Percentiles rank a stretch among this genome's conserved stretches.
These are phyloP conservation scores for Thomomys bottae DNA, from an alignment of 2,113 vertebrate species.

Conservation along the genomic window DNA sequence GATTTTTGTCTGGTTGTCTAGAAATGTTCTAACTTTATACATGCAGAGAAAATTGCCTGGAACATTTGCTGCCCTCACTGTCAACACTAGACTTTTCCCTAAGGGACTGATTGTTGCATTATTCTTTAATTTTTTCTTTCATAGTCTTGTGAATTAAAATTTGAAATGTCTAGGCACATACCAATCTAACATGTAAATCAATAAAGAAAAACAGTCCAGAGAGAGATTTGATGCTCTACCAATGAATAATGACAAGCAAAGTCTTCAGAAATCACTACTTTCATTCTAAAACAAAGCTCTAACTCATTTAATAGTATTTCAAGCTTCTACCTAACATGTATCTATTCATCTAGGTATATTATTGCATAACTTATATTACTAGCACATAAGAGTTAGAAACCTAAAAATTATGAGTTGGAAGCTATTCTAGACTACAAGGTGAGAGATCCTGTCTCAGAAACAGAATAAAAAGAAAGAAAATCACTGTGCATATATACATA, in stretches of 20 bases:
- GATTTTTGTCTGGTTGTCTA: not conserved
- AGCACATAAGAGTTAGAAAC: no score
- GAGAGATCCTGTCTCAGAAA: no score
- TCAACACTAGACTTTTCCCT: not conserved
- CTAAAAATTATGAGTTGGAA: no score
- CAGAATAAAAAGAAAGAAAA: no score
- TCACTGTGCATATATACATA: no score
- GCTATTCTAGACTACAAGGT: no score
- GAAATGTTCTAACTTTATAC: not conserved
- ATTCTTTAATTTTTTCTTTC: not conserved
- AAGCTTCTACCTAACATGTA: not conserved
- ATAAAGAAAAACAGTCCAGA: not conserved
- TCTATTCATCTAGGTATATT: not conserved
- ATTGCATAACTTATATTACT: no score
- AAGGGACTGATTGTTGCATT: not conserved
- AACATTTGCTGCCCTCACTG: not conserved
- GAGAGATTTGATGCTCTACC: not conserved
- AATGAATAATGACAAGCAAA: not conserved
- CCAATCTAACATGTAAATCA: not conserved
- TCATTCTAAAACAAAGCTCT: constrained; percentile 37
- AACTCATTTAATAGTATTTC: not conserved
- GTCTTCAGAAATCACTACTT: not conserved
- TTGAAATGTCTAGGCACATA: not conserved
- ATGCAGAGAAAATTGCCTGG: not conserved
- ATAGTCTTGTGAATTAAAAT: constrained; percentile 19